phyloP scores from a whole-genome alignment of 2,797 vertebrate genomes.

The Crenuchus spilurus region DNA sequence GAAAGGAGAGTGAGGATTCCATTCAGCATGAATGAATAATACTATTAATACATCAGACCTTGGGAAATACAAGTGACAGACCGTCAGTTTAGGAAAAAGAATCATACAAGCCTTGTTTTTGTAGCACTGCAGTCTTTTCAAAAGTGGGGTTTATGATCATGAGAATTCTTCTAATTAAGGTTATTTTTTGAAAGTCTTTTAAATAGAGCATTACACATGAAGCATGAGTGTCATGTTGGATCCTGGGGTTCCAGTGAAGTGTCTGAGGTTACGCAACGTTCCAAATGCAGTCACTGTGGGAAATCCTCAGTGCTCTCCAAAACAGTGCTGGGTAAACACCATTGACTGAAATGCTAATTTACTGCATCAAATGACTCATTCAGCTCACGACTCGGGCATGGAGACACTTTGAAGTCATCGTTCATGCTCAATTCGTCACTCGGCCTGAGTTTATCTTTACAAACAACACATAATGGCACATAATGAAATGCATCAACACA shows the following conservation, averaged over 20 bases:
- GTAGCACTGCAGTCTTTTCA: constrained; percentile 68
- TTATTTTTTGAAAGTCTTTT: constrained; percentile 72
- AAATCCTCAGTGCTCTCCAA: constrained; percentile 41
- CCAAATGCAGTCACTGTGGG: constrained; percentile 39
- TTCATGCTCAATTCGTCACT: constrained; percentile 31
- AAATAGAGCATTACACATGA: constrained; percentile 65
- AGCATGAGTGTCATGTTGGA: constrained; percentile 17
- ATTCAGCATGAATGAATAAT: constrained; percentile 66
- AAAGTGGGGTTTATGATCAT: constrained; percentile 69
- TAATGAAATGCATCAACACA: constrained; percentile 44
- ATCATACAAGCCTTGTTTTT: constrained; percentile 69
- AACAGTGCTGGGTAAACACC: constrained; percentile 49
- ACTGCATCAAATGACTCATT: constrained; percentile 46
- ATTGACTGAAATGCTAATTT: constrained; percentile 54
- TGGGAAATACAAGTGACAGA: constrained; percentile 53
- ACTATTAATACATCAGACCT: constrained; percentile 68
- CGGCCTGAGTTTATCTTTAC: constrained; percentile 42
- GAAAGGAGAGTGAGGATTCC: constrained; percentile 62
- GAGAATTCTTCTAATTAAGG: constrained; percentile 73
- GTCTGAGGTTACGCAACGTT: constrained; percentile 26
- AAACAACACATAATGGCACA: constrained; percentile 47
- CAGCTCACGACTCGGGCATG: constrained; percentile 23
- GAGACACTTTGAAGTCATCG: constrained; percentile 48
- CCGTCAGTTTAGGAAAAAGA: constrained; percentile 61
- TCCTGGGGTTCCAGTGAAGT: constrained; percentile 23